Evolutionary conservation across 2,113 vertebrate species (phyloP), one percentile per base, ranked within the genome.

Genomic region (Clarias batrachus): DNA sequence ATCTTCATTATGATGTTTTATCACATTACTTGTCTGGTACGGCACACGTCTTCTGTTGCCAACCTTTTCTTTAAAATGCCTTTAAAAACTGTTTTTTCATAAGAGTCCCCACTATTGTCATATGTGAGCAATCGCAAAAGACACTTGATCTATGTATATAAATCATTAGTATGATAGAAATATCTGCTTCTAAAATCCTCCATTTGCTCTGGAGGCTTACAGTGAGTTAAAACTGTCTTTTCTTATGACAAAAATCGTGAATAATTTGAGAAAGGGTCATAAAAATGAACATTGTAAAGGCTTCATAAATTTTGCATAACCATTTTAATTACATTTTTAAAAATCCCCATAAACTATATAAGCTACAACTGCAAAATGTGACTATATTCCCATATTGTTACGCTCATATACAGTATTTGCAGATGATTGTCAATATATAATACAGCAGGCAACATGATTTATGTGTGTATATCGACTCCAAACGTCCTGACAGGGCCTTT

Each of bases 291-390:
- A 62, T 12, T 30, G 19, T 66, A 85, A 79, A 63, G 10, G 37
- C 19, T 85, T 56, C 74, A 80, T 59, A 70, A 71, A 59, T 33
- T 81, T 54, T 81, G 33, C 21, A 19, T 71, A 71, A 57, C 21
- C 30, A 21, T 41, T 60, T 59, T 48, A 59, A 66, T 59, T 56
- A 65, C 65, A 66, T 25, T 41, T 30, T 79, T 56, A 85, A 33
- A 78, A 85, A 66, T 85, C 66, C 23, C 57, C 65, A 65, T 25
- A 71, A 81, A 82, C 23, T 81, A 73, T 62, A 52, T 82, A 82
- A 60, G 6, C 13, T 33, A n/a, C 8, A 81, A 33, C 23, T 86
- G 25, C 41, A 71, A 81, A 81, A 48, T 48, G 77, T 66, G 52
- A 68, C 33, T 81, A 63, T 19, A 56, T 27, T 71, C 54, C 33